Evolutionary conservation across 37 sponge, comb jelly and placozoan species (phyloP).

Genomic region (Bolinopsis microptera): DNA sequence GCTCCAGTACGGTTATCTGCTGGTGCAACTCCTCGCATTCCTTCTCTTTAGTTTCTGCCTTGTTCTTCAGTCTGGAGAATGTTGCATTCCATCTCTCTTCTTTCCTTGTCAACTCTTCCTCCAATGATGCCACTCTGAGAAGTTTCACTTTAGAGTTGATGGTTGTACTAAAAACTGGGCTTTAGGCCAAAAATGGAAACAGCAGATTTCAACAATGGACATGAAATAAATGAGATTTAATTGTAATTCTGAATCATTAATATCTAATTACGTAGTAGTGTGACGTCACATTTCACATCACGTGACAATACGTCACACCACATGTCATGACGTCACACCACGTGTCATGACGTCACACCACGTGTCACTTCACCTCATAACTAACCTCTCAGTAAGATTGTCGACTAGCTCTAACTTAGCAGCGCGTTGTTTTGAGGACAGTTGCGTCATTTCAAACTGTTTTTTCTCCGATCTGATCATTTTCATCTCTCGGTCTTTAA

Average conservation of each 20-base stretch:
- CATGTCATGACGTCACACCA: too few relatives aligned
- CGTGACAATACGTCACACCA: too few relatives aligned
- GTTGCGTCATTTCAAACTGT: constrained; percentile 65
- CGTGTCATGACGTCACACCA: not conserved
- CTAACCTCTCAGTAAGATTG: constrained; percentile 49
- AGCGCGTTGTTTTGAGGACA: constrained; percentile 50
- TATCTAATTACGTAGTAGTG: too few relatives aligned
- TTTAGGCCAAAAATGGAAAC: too few relatives aligned
- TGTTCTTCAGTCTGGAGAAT: constrained; percentile 12
- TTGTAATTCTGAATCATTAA: too few relatives aligned
- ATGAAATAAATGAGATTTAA: too few relatives aligned
- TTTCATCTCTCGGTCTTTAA: constrained; percentile 56
- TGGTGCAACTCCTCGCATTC: constrained; percentile 17
- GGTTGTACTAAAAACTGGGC: too few relatives aligned
- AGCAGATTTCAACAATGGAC: too few relatives aligned
- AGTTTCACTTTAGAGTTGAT: too few relatives aligned
- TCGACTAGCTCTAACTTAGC: constrained; percentile 53
- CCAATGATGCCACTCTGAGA: not conserved
- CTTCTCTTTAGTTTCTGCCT: constrained; percentile 30
- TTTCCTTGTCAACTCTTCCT: constrained; percentile 13
- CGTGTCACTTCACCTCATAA: not conserved
- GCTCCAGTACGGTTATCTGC: constrained; percentile 33
- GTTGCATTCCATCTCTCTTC: constrained; percentile 57
- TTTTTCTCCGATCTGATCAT: constrained; percentile 56
- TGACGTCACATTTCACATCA: too few relatives aligned